phyloP scores from a whole-genome alignment of 2,113 vertebrate species.

The Gambusia holbrooki region DNA sequence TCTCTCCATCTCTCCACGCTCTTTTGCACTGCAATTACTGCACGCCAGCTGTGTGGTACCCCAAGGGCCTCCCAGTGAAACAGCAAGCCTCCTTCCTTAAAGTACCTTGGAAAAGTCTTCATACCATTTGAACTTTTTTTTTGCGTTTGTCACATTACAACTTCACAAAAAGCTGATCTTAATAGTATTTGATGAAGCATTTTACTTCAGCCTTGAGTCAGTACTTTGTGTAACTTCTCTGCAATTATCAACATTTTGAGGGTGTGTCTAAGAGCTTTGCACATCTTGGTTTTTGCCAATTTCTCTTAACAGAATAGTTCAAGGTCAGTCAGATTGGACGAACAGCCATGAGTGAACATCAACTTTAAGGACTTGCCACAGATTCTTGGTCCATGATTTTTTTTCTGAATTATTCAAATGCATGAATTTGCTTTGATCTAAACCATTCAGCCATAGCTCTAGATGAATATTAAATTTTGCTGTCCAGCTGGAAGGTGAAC shows the following conservation, averaged over 20 bases:
- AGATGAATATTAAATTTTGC: no score
- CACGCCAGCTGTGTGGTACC: conserved; percentile 75
- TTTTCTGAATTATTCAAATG: no score
- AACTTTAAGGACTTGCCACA: no score
- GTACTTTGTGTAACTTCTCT: background rate
- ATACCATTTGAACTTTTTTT: no score
- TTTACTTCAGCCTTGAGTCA: background rate
- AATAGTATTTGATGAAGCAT: background rate
- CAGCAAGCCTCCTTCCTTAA: conserved; percentile 58
- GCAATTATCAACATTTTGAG: background rate
- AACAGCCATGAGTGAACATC: no score
- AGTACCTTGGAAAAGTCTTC: background rate
- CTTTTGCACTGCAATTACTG: conserved; percentile 67
- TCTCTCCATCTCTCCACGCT: conserved; percentile 39
- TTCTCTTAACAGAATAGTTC: no score
- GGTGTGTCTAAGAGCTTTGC: background rate
- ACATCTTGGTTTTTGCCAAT: no score
- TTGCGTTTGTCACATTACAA: background rate
- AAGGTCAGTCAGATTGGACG: no score
- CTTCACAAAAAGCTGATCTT: background rate
- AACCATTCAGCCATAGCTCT: no score
- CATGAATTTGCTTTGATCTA: no score
- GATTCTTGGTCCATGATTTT: no score
- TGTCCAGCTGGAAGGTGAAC: no score
- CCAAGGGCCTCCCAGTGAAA: conserved; percentile 45